Base-by-base conservation (phyloP, 1,140 invertebrate species). In the Zaprionus taronus region DNA sequence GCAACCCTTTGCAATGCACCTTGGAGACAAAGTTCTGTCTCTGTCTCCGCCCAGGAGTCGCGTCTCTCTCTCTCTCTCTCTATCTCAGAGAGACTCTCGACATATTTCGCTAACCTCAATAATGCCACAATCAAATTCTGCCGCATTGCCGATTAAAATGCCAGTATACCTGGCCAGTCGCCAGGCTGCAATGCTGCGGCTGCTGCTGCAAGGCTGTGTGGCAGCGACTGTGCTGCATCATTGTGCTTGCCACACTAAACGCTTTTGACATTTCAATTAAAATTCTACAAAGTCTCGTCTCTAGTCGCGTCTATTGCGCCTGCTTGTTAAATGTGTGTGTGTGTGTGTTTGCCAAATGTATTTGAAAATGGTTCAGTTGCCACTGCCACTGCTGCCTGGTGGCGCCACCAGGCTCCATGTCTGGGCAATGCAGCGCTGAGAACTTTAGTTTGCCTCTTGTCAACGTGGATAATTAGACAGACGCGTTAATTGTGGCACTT, bases 191-290 rank as follows among this genome's bases (percentile, higher is more conserved):
- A 44, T 60, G 47, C 20, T 69, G 65, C 31, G 11, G 22, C 31
- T 60, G 47, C 20, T 69, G 65, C 31, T 14, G 22, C 31, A 71
- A n/a, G 41, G 5, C 41, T 47, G n/a, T 17, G 53, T 58, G 56
- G 55, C 49, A 51, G 55, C 51, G 49, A 28, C 57, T 20, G 65
- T 78, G 79, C 83, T 75, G 65, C 81, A 72, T 68, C 72, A 80
- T 64, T 80, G 72, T 68, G 83, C 79, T 85, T 82, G 79, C 85
- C 81, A 62, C 72, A 85, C 86, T 89, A 89, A 89, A 89, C 81
- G 85, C 85, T 89, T 89, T 91, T 89, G 85, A 89, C 85, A 89
- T 89, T 89, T 89, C 81, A 89, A 89, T 89, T 89, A 89, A 89
- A 89, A 89, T 89, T 85, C 84, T 90, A 73, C 79, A 81, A 72